Percentiles rank a stretch among this genome's conserved stretches.
Evolutionary conservation across 2,797 vertebrate species (phyloP).

Genomic region (Florisuga fusca): DNA sequence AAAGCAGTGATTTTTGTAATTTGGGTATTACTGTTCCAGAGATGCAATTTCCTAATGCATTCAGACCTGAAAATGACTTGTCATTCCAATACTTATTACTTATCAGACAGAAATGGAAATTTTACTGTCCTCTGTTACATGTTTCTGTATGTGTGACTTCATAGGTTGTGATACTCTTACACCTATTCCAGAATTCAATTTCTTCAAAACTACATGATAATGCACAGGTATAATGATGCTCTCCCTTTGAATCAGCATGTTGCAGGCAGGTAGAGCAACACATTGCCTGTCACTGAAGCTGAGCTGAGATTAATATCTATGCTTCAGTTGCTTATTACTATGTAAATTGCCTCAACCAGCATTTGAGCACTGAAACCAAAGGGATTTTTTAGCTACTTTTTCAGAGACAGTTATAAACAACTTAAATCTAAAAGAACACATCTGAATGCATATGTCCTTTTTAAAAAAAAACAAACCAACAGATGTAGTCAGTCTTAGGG

Average conservation of each 20-base stretch:
- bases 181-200: conserved; percentile 50
- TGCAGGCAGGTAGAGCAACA: conserved; percentile 25
- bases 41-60: neutral
- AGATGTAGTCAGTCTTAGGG: neutral
- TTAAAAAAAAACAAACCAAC: neutral
- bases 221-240: neutral
- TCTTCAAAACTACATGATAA: conserved; percentile 9
- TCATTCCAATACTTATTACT: conserved; percentile 4
- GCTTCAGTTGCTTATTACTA: conserved; percentile 17
- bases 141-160: neutral
- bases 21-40: neutral
- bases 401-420: neutral
- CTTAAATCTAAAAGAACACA: neutral
- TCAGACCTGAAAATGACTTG: conserved; percentile 25
- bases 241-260: conserved; percentile 35
- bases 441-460: neutral
- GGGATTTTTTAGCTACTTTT: neutral
- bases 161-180: conserved; percentile 30
- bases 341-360: neutral
- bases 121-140: neutral
- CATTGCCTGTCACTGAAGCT: neutral
- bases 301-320: conserved; percentile 24
- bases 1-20: neutral
- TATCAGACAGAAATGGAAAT: neutral
- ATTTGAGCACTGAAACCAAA: neutral